Percentiles rank a stretch among this genome's conserved stretches.
Conservation (phyloP, 2,888 invertebrate species). For the Tipula lateralis region DNA sequence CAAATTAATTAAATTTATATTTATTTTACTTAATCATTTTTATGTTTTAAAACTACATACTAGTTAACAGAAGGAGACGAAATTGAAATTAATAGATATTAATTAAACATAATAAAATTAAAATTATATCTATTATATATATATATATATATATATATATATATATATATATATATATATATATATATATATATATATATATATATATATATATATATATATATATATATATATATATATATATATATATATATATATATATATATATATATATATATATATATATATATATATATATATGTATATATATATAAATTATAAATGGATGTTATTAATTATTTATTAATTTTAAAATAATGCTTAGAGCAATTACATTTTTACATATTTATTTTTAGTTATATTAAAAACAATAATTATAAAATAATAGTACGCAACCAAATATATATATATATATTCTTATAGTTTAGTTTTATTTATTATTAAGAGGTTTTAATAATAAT, state of each 20-base stretch:
- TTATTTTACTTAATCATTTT: not conserved
- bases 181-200: not conserved
- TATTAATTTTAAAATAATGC: not conserved
- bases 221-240: not conserved
- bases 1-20: slow-evolving; percentile 4
- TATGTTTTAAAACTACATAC: not conserved
- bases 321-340: not conserved
- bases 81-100: not conserved
- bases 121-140: not conserved
- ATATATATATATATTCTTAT: not conserved
- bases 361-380: not conserved
- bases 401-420: too few species aligned
- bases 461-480: not conserved
- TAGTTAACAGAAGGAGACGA: slow-evolving; percentile 6
- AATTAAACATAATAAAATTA: not conserved
- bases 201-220: not conserved
- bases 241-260: not conserved
- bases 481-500: not conserved
- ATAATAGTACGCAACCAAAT: slow-evolving; percentile 24
- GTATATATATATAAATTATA: not conserved
- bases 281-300: too few species aligned
- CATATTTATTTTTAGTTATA: not conserved
- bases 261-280: too few species aligned
- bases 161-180: not conserved
- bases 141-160: not conserved